These are phyloP conservation scores for Cryptomyrus ogoouensis DNA, from an alignment of 2,113 vertebrate genomes.

Conservation along the genomic window DNA sequence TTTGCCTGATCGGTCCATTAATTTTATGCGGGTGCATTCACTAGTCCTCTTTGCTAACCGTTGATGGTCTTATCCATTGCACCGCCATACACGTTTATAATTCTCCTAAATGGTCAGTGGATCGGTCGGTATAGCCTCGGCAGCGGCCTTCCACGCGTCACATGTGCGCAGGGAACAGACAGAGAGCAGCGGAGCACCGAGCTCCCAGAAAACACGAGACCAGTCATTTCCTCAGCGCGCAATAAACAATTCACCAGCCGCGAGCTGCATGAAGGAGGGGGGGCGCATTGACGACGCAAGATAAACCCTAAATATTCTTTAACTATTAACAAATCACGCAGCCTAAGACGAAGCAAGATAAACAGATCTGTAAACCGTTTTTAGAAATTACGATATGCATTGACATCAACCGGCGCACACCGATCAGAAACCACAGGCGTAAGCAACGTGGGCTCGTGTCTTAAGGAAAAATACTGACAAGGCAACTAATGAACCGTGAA, in stretches of 20 bases:
- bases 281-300: background rate
- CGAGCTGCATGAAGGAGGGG: background rate
- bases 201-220: background rate
- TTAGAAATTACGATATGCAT: conserved; percentile 52
- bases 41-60: conserved; percentile 49
- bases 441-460: conserved; percentile 90
- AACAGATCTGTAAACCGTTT: conserved; percentile 28
- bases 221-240: background rate
- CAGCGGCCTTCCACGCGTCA: background rate
- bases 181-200: background rate
- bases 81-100: background rate
- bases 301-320: background rate
- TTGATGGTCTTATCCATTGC: conserved; percentile 30
- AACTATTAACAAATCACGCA: background rate
- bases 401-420: conserved; percentile 47
- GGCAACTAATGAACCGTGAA: conserved; percentile 84
- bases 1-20: conserved; percentile 66
- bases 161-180: background rate
- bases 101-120: background rate
- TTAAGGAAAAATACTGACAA: conserved; percentile 88
- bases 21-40: conserved; percentile 55
- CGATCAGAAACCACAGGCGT: conserved; percentile 58
- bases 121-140: background rate
- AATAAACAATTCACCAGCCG: conserved; percentile 6
- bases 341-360: background rate